phyloP scores from a whole-genome alignment of 2,113 vertebrate genomes.

The Phyllostomus hastatus region DNA sequence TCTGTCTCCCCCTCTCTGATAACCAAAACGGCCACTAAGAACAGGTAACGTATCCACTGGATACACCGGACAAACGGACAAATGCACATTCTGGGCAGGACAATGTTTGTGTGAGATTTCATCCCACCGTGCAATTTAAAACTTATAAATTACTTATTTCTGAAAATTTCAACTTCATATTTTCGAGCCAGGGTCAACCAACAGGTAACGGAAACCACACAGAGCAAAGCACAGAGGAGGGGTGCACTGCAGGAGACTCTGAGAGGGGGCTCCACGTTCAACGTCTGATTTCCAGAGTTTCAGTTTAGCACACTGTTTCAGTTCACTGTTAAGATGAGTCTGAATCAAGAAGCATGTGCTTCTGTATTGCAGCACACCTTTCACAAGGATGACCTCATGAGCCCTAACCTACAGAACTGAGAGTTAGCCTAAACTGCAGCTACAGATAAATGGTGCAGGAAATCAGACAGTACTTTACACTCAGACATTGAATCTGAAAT shows the following conservation, averaged over 20 bases:
- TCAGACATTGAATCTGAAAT: neutral
- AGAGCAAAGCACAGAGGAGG: neutral
- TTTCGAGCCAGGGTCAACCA: neutral
- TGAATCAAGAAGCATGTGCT: neutral
- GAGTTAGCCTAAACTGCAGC: neutral
- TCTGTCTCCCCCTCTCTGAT: neutral
- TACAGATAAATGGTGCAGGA: neutral
- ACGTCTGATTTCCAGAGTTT: conserved; percentile 23
- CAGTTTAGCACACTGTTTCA: neutral
- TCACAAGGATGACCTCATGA: neutral
- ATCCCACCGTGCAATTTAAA: neutral
- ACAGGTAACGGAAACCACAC: neutral
- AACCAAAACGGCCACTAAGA: neutral
- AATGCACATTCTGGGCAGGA: neutral
- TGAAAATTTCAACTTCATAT: neutral
- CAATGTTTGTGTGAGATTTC: too few relatives aligned
- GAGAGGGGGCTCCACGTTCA: neutral
- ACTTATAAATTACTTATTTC: neutral
- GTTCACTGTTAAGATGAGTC: neutral
- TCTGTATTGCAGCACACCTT: neutral
- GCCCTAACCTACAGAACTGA: neutral
- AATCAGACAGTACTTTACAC: neutral
- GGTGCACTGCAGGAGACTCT: neutral
- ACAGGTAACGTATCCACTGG: neutral
- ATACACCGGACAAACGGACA: neutral